Evolutionary conservation across 2,797 vertebrate genomes (phyloP).

Genomic region (Acrocephalus scirpaceus): DNA sequence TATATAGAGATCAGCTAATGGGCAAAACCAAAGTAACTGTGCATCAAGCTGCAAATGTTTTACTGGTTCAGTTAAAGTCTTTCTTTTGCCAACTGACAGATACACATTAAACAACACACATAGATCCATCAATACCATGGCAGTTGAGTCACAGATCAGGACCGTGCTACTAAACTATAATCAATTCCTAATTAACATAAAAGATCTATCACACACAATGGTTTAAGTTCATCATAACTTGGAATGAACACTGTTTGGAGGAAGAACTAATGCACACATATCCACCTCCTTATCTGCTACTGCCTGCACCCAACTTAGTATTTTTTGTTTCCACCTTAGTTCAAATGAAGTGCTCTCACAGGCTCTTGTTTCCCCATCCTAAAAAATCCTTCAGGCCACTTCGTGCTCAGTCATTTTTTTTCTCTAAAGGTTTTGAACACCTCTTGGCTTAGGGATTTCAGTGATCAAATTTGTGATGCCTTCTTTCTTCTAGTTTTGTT

Average conservation of each 20-base stretch:
- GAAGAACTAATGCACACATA: background rate
- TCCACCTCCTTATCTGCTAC: background rate
- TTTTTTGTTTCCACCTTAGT: background rate
- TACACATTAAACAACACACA: background rate
- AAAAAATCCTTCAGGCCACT: background rate
- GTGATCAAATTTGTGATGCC: background rate
- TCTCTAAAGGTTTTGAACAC: background rate
- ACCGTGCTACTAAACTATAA: background rate
- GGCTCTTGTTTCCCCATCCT: background rate
- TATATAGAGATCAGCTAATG: slow-evolving; percentile 32
- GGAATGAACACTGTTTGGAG: background rate
- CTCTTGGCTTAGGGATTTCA: background rate
- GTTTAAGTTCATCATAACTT: background rate
- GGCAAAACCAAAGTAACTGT: slow-evolving; percentile 11
- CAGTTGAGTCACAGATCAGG: background rate
- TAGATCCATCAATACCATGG: fast-evolving
- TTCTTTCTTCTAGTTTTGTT: background rate
- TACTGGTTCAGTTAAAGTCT: background rate
- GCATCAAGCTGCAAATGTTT: background rate
- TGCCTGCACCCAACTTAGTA: background rate
- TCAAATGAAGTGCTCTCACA: background rate
- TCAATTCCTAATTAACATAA: background rate
- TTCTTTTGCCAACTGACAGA: background rate
- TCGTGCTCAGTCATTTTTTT: background rate
- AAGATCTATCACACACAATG: background rate